phyloP scores from a whole-genome alignment of 2,113 vertebrate species.

The Manacus vitellinus region DNA sequence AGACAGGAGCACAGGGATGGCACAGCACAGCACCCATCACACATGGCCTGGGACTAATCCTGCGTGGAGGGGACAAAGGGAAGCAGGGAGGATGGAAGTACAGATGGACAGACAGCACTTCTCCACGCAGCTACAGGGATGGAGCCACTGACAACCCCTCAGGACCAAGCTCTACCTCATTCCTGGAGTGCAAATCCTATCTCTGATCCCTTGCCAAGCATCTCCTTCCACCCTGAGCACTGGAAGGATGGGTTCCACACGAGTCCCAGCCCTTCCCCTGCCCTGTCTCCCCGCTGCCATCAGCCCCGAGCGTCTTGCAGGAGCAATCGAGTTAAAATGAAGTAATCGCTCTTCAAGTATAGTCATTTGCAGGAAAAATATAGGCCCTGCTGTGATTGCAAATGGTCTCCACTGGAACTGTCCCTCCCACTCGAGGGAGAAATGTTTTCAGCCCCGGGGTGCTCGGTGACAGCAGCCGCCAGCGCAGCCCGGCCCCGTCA shows the following conservation, averaged over 20 bases:
- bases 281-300: neutral
- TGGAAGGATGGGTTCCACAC: neutral
- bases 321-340: slow-evolving; percentile 52
- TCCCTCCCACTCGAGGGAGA: neutral
- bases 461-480: neutral
- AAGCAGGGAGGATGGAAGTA: neutral
- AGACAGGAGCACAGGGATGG: neutral
- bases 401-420: neutral
- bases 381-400: slow-evolving; percentile 1
- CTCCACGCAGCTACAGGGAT: neutral
- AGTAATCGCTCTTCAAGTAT: slow-evolving; percentile 50
- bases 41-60: neutral
- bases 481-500: rapidly evolving
- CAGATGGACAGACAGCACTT: rapidly evolving
- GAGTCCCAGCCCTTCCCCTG: neutral
- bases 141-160: neutral
- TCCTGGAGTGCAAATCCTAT: neutral
- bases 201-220: neutral
- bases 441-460: neutral
- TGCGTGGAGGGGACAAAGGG: neutral
- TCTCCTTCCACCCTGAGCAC: neutral
- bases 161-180: neutral
- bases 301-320: neutral
- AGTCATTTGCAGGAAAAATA: slow-evolving; percentile 57
- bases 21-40: neutral